Base-by-base conservation (phyloP, 2,888 invertebrate genomes). In the Oscheius sp. region DNA sequence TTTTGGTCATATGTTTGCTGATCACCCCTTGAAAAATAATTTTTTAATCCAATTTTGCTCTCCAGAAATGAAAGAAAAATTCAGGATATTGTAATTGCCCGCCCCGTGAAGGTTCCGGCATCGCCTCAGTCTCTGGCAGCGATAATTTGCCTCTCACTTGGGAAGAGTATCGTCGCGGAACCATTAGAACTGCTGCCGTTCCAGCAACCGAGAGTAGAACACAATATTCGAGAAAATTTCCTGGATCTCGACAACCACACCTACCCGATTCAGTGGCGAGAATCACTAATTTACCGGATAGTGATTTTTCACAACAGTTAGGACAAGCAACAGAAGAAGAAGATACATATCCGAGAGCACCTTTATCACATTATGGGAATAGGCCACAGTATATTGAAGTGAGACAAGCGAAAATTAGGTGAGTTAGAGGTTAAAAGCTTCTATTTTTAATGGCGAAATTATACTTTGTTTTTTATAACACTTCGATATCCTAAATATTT, bases 71-170 rank as follows among this genome's bases (percentile, higher is more conserved):
- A n/a, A n/a, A n/a, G n/a, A n/a, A n/a, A n/a, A n/a, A n/a, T n/a
- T 22, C 47, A 22, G 24, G 33, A 17, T 78, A 78, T 49, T 78
- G 78, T 32, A 72, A 78, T 20, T 78, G 78, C 32, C 78, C 78
- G 1, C 68, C 72, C 0, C 67, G 78, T 61, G 73, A 76, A 57
- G 72, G 75, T 6, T 17, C 62, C n/a, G 62, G 49, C 2, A 20
- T 49, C 14, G 49, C 62, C 14, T 32, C 30, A 17, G 32, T 49
- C 9, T 28, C 47, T 3, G 62, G 62, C 17, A 24, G 33, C 1
- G 62, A 62, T 24, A 62, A 36, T 47, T 17, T 62, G n/a, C 62
- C 62, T 9, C 36, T 62, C 22, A 62, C 62, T 30, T 62, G 62
- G 62, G 62, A 62, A 22, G 62, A 62, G 22, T 62, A 62, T 36